Evolutionary conservation across 2,113 vertebrate genomes (phyloP).

Genomic region (Melanotaenia duboulayi): DNA sequence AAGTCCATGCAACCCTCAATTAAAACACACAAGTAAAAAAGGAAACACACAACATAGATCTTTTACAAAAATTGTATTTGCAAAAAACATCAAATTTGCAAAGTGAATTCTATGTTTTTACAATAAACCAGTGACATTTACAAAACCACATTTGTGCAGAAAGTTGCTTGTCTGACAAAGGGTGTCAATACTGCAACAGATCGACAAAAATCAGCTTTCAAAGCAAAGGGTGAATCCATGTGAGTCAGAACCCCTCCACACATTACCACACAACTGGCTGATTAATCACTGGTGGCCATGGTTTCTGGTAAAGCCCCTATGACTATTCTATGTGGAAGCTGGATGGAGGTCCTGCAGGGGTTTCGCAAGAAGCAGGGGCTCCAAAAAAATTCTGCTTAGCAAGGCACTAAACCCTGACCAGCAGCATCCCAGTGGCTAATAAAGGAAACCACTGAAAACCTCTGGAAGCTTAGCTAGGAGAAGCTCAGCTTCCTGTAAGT

Average conservation of each 20-base stretch:
- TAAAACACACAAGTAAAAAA: neutral
- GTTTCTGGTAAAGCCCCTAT: no score
- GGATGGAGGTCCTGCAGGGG: neutral
- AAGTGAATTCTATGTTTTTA: conserved; percentile 66
- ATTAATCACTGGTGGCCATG: no score
- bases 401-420: neutral
- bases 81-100: conserved; percentile 63
- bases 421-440: no score
- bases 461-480: neutral
- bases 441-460: neutral
- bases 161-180: conserved; percentile 20
- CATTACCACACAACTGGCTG: no score
- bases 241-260: neutral
- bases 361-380: conserved; percentile 14
- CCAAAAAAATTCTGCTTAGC: neutral
- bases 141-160: conserved; percentile 58
- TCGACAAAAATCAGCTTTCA: conserved; percentile 36
- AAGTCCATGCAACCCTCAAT: no score
- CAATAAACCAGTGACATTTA: conserved; percentile 75
- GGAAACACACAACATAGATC: neutral
- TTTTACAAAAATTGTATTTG: conserved; percentile 81
- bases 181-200: conserved; percentile 32
- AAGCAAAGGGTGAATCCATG: conserved; percentile 8
- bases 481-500: neutral
- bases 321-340: neutral